A percentile compares a stretch with the other conserved stretches of the same genome.
phyloP scores from a whole-genome alignment of 1,140 invertebrate genomes.

The Arctopsyche grandis region DNA sequence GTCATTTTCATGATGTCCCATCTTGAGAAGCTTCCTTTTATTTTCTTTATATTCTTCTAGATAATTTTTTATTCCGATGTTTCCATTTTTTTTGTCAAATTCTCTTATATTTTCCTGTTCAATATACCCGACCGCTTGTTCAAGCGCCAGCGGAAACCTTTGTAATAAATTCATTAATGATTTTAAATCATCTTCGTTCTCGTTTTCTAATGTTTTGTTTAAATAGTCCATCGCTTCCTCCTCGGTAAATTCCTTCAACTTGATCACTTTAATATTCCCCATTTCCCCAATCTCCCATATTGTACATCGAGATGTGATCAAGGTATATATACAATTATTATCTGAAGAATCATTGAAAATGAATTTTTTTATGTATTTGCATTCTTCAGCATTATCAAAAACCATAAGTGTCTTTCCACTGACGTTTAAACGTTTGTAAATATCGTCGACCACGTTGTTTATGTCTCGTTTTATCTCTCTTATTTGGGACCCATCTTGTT shows the following conservation, averaged over 20 bases:
- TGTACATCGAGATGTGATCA: not conserved
- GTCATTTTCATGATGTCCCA: not conserved
- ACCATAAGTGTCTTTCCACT: not conserved
- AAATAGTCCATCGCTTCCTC: not conserved
- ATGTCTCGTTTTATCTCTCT: not conserved
- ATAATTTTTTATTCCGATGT: not conserved
- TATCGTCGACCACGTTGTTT: not conserved
- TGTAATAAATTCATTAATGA: not conserved
- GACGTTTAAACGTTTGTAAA: not conserved
- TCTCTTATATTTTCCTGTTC: not conserved
- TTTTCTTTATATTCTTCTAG: not conserved
- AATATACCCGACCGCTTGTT: not conserved
- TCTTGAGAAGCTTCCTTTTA: not conserved
- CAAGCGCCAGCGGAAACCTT: not conserved
- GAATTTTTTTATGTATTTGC: not conserved
- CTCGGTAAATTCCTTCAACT: not conserved
- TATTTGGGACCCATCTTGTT: no score
- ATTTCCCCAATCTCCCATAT: not conserved
- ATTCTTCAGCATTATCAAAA: not conserved
- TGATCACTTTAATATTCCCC: not conserved
- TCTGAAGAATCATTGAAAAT: not conserved
- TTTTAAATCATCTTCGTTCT: not conserved
- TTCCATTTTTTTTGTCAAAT: not conserved
- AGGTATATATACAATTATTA: not conserved
- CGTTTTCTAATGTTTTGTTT: not conserved